These are phyloP conservation scores for Andrena trimmerana DNA, from an alignment of 2,888 invertebrate species.

Conservation along the genomic window DNA sequence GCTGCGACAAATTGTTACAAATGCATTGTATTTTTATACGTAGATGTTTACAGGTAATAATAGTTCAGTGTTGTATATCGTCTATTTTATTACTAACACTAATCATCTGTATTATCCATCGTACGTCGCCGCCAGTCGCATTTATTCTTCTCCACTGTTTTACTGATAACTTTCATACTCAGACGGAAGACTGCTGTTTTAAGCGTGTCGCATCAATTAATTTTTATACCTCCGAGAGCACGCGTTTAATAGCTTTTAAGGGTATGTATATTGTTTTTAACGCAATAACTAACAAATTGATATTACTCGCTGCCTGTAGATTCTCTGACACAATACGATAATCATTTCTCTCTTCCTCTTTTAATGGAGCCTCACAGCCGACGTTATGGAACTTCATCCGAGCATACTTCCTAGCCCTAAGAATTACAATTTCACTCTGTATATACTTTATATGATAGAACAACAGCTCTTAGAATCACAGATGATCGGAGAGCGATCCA, in stretches of 20 bases:
- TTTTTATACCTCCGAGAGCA: slow-evolving; percentile 33
- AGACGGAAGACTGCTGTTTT: slow-evolving; percentile 35
- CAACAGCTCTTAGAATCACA: slow-evolving; percentile 51
- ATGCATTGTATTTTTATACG: slow-evolving; percentile 57
- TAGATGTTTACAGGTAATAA: slow-evolving; percentile 47
- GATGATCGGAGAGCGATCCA: slow-evolving; percentile 40
- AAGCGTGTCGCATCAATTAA: slow-evolving; percentile 20
- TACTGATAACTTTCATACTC: slow-evolving; percentile 8
- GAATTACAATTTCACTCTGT: slow-evolving; percentile 69
- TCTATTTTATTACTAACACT: slow-evolving; percentile 39
- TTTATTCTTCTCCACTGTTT: slow-evolving; percentile 21
- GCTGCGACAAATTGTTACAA: slow-evolving; percentile 49
- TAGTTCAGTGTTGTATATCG: slow-evolving; percentile 41
- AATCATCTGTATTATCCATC: slow-evolving; percentile 60
- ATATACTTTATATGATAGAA: slow-evolving; percentile 53
- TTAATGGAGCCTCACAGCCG: slow-evolving; percentile 29
- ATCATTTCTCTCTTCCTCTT: background rate
- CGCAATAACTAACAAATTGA: slow-evolving; percentile 25
- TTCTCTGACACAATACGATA: background rate
- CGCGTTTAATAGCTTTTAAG: slow-evolving; percentile 18
- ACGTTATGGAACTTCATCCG: slow-evolving; percentile 49
- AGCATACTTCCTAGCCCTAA: slow-evolving; percentile 55
- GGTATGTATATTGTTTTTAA: slow-evolving; percentile 28
- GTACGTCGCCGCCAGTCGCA: slow-evolving; percentile 24
- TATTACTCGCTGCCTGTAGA: slow-evolving; percentile 29